Percentiles rank a stretch among this genome's conserved stretches.
Conservation (phyloP, 2,888 invertebrate genomes). For the Cecidostiba fungosa region DNA sequence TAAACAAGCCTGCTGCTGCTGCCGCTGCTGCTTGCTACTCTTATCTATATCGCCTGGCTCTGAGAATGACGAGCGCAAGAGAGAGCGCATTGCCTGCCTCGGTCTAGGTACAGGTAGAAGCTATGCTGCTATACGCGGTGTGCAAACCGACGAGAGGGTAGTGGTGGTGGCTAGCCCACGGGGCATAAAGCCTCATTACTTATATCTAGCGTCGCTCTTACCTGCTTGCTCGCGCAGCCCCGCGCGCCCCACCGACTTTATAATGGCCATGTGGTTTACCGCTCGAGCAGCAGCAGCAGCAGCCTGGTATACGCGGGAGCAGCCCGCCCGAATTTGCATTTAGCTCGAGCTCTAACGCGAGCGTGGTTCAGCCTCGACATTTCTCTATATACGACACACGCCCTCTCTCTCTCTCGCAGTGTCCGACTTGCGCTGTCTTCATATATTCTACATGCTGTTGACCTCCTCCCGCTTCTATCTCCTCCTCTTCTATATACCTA, state of each 20-base stretch:
- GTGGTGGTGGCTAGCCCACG: conserved; percentile 23
- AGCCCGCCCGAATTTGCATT: conserved; percentile 57
- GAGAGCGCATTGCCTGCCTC: background rate
- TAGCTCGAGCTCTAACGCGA: conserved; percentile 28
- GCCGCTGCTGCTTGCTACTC: background rate
- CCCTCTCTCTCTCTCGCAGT: background rate
- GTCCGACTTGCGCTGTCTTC: conserved; percentile 41
- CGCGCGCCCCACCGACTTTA: conserved; percentile 35
- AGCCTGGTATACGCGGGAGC: background rate
- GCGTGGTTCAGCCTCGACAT: conserved; percentile 31
- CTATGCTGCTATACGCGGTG: background rate
- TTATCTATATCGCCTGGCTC: background rate
- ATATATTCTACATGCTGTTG: conserved; percentile 40
- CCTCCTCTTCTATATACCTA: background rate
- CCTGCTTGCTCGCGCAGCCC: conserved; percentile 7
- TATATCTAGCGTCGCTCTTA: conserved; percentile 55
- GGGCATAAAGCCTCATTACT: conserved; percentile 62
- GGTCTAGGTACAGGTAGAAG: background rate
- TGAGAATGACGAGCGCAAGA: background rate
- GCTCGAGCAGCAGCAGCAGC: conserved; percentile 16
- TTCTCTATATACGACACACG: background rate
- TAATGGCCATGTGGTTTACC: conserved; percentile 60
- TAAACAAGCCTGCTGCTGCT: conserved; percentile 64
- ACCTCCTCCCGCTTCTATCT: background rate
- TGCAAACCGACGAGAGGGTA: background rate